Base-by-base conservation (phyloP, 2,797 vertebrate species). In the Enteromius treurensis region DNA sequence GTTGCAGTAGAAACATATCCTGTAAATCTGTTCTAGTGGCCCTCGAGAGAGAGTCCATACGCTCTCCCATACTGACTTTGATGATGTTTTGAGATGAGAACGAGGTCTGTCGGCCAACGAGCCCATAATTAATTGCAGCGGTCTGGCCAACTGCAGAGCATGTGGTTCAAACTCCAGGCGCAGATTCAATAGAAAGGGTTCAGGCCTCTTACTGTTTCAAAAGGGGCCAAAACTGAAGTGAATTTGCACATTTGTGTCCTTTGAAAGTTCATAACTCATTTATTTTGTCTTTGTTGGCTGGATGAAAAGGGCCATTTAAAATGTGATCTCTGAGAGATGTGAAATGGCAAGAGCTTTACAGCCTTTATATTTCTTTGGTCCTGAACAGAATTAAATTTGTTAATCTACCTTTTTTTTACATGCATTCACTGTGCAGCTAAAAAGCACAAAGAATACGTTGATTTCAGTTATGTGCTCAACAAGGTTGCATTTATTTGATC, bases 181-280 rank as follows among this genome's bases (percentile, higher is more conserved):
- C 40, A 17, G 64, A 60, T 58, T 65, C 60, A 83, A 83, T 53
- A 58, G 62, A 79, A 47, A 37, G 19, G 74, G 53, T 51, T 77
- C 55, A 73, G 67, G 37, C 60, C 26, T 78, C 53, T 29, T 42
- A 49, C 55, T 73, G 26, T 51, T 67, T 73, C 40, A 40, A 42
- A 49, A 81, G 70, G 7, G 67, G 77, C 77, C 73, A 74, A 82
- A 64, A 82, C 69, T 65, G 69, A 81, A 73, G 81, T 37, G 26
- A 21, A 80, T 86, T 82, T 88, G 75, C 67, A 71, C 77, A 79
- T 77, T 51, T 79, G 70, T 84, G 71, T 86, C 69, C 75, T 77
- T 83, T 84, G 45, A 80, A 78, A 64, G 15, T 64, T 75, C 45
- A 79, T 34, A 78, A 40, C 17, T 37, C 37, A 77, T 70, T 77